Percentiles rank a stretch among this genome's conserved stretches.
Evolutionary conservation across 2,888 invertebrate genomes (phyloP).

Genomic region (Malthinus seriepunctatus): DNA sequence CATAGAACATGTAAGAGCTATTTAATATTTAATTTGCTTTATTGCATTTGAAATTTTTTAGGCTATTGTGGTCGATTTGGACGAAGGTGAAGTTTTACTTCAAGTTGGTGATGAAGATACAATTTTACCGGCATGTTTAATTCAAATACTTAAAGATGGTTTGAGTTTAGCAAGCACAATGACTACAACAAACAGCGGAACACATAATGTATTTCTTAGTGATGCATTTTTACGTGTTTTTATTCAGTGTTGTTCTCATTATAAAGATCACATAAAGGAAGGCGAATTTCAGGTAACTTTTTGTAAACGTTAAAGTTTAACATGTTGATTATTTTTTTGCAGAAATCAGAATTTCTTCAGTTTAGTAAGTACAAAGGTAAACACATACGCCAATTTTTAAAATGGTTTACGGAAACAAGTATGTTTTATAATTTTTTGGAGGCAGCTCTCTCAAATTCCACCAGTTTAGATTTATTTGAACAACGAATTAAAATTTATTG

Average conservation of each 20-base stretch:
- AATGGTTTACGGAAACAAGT: conserved; percentile 87
- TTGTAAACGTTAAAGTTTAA: conserved; percentile 5
- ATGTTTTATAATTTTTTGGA: conserved; percentile 81
- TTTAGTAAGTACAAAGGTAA: conserved; percentile 60
- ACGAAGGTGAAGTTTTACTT: conserved; percentile 64
- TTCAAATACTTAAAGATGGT: conserved; percentile 68
- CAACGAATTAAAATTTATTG: conserved; percentile 50
- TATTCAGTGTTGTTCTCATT: conserved; percentile 75
- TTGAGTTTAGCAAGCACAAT: conserved; percentile 54
- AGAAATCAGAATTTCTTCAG: conserved; percentile 75
- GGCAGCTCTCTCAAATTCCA: conserved; percentile 47
- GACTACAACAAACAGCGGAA: conserved; percentile 57
- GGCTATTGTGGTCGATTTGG: conserved; percentile 77
- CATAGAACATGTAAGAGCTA: conserved; percentile 59
- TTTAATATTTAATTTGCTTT: background rate
- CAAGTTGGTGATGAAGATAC: conserved; percentile 77
- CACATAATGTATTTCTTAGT: conserved; percentile 73
- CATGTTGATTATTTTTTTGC: conserved; percentile 47
- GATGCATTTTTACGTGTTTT: conserved; percentile 81
- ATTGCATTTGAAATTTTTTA: conserved; percentile 44
- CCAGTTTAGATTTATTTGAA: conserved; percentile 48
- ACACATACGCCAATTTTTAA: conserved; percentile 73
- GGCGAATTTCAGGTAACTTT: conserved; percentile 50
- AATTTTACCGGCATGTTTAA: conserved; percentile 71
- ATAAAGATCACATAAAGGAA: conserved; percentile 61